These are phyloP conservation scores for Tragulus kanchil DNA, from an alignment of 2,113 vertebrate species.

Conservation along the genomic window DNA sequence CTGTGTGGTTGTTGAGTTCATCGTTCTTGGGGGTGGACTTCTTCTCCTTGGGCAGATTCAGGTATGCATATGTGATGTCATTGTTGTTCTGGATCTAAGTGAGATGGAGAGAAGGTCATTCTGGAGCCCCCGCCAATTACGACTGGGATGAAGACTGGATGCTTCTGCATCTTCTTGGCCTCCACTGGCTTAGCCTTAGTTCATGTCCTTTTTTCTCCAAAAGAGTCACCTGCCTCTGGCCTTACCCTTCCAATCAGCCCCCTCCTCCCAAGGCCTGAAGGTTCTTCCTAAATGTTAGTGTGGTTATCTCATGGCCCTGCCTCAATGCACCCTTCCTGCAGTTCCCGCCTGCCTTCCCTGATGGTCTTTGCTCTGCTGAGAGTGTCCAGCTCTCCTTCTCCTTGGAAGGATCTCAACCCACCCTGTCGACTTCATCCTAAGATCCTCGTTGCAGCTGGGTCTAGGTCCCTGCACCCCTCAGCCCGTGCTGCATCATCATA, in stretches of 20 bases:
- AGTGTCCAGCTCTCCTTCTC: background rate
- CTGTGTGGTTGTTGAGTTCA: slow-evolving; percentile 86
- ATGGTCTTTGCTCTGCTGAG: background rate
- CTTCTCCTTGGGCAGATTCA: slow-evolving; percentile 86
- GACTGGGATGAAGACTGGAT: background rate
- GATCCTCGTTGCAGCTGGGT: background rate
- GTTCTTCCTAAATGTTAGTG: background rate
- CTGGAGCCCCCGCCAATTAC: background rate
- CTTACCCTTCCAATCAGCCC: background rate
- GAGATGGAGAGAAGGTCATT: slow-evolving; percentile 6
- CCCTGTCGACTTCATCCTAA: background rate
- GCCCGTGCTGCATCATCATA: background rate
- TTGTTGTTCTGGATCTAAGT: slow-evolving; percentile 84
- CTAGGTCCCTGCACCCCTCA: background rate
- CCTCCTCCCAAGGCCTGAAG: background rate
- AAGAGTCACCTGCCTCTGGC: background rate
- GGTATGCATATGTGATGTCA: slow-evolving; percentile 87
- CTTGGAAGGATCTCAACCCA: background rate
- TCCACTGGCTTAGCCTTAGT: background rate
- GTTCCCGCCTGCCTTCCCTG: background rate
- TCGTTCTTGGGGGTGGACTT: slow-evolving; percentile 71
- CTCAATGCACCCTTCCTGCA: background rate
- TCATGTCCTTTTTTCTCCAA: background rate
- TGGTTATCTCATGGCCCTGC: background rate
- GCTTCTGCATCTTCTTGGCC: background rate